These are phyloP conservation scores for Cirrhinus mrigala DNA, from an alignment of 2,797 vertebrate genomes.

Conservation along the genomic window DNA sequence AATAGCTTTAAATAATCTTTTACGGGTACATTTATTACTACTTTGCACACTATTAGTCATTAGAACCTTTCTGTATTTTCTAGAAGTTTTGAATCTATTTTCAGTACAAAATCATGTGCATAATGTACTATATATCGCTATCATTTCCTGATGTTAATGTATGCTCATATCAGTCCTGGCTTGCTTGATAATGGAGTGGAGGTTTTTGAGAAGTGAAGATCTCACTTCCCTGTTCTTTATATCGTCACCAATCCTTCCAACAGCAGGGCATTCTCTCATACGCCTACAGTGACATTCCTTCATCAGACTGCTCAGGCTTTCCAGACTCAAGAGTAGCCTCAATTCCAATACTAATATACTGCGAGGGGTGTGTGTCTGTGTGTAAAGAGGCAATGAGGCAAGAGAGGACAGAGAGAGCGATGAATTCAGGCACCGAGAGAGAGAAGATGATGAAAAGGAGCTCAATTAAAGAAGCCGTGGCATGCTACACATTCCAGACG, in stretches of 20 bases:
- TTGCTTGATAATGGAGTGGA: conserved; percentile 43
- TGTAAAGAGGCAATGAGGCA: conserved; percentile 39
- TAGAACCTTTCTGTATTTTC: no score
- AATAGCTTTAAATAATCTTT: no score
- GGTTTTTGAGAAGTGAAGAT: conserved; percentile 36
- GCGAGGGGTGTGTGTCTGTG: conserved; percentile 15
- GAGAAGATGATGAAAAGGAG: conserved; percentile 41
- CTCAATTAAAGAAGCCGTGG: conserved; percentile 53
- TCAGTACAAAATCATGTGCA: background rate
- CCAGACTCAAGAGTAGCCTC: conserved; percentile 39
- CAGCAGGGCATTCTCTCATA: conserved; percentile 29
- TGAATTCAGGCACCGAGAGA: conserved; percentile 18
- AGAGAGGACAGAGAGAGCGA: conserved; percentile 32
- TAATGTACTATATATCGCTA: background rate
- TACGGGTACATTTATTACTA: no score
- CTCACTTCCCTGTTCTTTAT: conserved; percentile 18
- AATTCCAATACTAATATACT: conserved; percentile 34
- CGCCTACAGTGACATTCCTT: conserved; percentile 45
- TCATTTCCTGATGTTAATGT: background rate
- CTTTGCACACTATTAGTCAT: no score
- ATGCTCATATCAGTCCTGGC: conserved; percentile 12
- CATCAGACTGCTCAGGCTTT: conserved; percentile 31
- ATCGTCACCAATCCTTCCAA: conserved; percentile 14
- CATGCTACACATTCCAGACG: conserved; percentile 59
- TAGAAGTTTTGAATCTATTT: background rate